Percentiles rank a stretch among this genome's conserved stretches.
phyloP scores from a whole-genome alignment of 2,797 vertebrate genomes.

The Sphenopsis melanotis region DNA sequence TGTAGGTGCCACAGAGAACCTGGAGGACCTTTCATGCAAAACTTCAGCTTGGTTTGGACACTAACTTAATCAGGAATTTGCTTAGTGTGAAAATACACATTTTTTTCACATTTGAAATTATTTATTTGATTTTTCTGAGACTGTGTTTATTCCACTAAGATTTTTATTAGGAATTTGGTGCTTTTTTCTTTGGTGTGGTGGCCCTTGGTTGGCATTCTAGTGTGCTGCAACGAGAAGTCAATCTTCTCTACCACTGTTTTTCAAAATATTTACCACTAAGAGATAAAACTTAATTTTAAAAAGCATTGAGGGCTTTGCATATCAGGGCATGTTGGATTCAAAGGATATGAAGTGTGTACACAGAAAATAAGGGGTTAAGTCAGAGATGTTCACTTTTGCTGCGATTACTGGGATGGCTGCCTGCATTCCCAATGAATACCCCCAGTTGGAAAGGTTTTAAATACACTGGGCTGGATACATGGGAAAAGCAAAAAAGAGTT shows the following conservation, averaged over 20 bases:
- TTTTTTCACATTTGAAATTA: background rate
- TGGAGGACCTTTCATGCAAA: background rate
- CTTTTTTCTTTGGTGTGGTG: background rate
- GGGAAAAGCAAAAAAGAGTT: background rate
- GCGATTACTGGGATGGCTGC: background rate
- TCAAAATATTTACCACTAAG: background rate
- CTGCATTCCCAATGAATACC: background rate
- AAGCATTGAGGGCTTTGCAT: background rate
- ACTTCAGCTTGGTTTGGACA: background rate
- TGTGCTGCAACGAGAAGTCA: background rate
- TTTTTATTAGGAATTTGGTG: background rate
- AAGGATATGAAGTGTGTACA: background rate
- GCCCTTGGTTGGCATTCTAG: background rate
- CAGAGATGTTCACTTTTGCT: background rate
- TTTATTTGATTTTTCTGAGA: background rate
- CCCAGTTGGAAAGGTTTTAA: background rate
- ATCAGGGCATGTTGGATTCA: background rate
- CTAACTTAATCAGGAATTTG: background rate
- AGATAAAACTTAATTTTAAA: background rate
- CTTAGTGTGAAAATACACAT: background rate
- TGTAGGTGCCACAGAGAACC: background rate
- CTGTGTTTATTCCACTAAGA: background rate
- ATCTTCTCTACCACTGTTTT: background rate
- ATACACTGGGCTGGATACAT: background rate
- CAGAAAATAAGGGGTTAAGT: background rate